Percentiles rank a stretch among this genome's conserved stretches.
Conservation (phyloP, 2,113 vertebrate genomes). For the Pelvicachromis taeniatus region DNA sequence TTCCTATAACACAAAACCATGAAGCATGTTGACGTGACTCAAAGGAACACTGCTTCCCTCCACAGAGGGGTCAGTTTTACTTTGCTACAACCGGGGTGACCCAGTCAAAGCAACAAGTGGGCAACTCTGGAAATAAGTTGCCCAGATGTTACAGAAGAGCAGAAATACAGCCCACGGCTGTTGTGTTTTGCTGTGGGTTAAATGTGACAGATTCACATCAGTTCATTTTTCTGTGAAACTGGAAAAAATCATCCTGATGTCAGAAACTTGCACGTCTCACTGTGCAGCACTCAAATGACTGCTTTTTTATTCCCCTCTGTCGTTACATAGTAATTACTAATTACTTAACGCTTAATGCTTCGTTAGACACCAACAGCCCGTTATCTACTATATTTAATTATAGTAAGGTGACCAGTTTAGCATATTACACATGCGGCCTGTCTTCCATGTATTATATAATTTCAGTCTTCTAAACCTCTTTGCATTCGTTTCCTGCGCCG, state of each 20-base stretch:
- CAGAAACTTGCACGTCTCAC: not conserved
- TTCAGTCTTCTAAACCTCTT: not conserved
- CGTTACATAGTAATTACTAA: not conserved
- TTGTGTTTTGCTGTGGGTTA: too few species aligned
- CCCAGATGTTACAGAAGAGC: not conserved
- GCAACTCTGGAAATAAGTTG: not conserved
- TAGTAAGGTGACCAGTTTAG: not conserved
- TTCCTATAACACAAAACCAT: not conserved
- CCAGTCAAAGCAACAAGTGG: not conserved
- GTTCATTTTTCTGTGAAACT: accelerated
- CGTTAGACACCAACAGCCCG: not conserved
- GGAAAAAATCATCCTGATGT: not conserved
- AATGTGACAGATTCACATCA: not conserved
- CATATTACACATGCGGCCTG: not conserved
- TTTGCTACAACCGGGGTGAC: accelerated
- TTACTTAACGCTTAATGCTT: not conserved
- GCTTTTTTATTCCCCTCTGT: accelerated
- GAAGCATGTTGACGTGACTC: not conserved
- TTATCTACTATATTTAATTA: not conserved
- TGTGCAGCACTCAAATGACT: not conserved
- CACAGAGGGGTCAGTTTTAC: not conserved
- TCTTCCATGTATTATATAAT: not conserved
- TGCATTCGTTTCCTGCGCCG: not conserved
- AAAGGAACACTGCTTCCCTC: not conserved
- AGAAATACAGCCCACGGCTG: not conserved